Evolutionary conservation across 2,888 invertebrate species (phyloP).

Genomic region (Amblyjoppa proteus): DNA sequence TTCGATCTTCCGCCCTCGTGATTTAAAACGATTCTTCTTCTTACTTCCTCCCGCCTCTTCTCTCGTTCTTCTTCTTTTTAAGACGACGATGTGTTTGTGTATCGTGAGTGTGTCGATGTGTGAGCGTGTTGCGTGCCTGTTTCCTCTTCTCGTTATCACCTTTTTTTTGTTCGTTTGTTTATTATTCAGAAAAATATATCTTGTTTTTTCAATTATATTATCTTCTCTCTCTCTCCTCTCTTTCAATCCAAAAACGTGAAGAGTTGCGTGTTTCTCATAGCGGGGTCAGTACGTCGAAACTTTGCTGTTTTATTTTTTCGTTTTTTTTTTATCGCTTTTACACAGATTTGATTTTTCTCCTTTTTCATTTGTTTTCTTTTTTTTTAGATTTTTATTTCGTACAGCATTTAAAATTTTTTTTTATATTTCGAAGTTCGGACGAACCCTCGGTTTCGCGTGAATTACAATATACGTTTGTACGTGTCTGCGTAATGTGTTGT

Average conservation of each 20-base stretch:
- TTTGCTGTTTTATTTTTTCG: constrained; percentile 55
- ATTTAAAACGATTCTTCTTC: constrained; percentile 54
- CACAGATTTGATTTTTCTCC: constrained; percentile 18
- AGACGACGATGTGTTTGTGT: constrained; percentile 64
- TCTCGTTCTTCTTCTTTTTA: constrained; percentile 39
- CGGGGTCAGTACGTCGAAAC: constrained; percentile 22
- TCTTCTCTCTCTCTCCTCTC: constrained; percentile 18
- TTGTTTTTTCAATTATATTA: constrained; percentile 14
- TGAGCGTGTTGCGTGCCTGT: constrained; percentile 18
- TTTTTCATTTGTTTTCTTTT: background rate
- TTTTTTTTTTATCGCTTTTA: constrained; percentile 20
- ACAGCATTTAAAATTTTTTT: background rate
- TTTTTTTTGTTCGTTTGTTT: constrained; percentile 38
- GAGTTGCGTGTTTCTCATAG: constrained; percentile 8
- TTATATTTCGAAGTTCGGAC: background rate
- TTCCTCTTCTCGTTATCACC: constrained; percentile 19
- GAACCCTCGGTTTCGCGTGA: constrained; percentile 7
- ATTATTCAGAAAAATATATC: constrained; percentile 45
- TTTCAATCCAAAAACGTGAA: constrained; percentile 3
- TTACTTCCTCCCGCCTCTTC: constrained; percentile 44
- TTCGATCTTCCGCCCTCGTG: constrained; percentile 50
- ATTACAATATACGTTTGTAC: constrained; percentile 62
- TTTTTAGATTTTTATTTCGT: background rate
- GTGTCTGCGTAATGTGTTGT: constrained; percentile 67
- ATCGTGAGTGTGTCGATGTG: constrained; percentile 44